Percentiles rank a stretch among this genome's conserved stretches.
Conservation (phyloP, 2,888 invertebrate species). For the Tinea semifulvella region DNA sequence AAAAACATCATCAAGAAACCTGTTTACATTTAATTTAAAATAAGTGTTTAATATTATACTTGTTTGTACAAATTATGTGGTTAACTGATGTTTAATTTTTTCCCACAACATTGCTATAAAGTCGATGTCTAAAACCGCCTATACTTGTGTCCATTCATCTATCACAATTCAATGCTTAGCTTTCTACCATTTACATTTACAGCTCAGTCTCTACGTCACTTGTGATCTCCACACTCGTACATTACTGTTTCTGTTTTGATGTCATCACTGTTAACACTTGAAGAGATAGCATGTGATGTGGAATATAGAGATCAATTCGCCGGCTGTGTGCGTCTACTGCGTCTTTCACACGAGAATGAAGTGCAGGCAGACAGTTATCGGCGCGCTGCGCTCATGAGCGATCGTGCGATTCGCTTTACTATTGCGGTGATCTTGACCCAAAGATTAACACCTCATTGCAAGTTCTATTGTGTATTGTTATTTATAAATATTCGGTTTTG, state of each 20-base stretch:
- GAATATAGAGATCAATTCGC: constrained; percentile 3
- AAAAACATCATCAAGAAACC: too few relatives aligned
- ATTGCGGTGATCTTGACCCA: constrained; percentile 10
- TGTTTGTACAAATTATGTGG: too few relatives aligned
- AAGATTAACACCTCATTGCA: constrained; percentile 6
- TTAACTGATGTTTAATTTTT: too few relatives aligned
- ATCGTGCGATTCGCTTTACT: constrained; percentile 7
- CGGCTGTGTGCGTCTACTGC: neutral
- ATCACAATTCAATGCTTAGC: constrained; percentile 7
- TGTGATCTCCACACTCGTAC: neutral
- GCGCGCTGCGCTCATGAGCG: neutral
- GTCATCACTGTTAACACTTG: neutral
- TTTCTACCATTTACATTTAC: constrained; percentile 8
- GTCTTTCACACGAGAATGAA: constrained; percentile 11
- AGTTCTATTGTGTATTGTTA: constrained; percentile 12
- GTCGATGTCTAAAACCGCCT: neutral
- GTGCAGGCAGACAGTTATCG: constrained; percentile 9
- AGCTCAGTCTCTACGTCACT: neutral
- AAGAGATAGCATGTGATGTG: neutral
- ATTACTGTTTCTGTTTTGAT: constrained; percentile 1
- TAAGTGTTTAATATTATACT: too few relatives aligned
- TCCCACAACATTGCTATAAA: too few relatives aligned
- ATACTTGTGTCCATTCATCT: neutral
- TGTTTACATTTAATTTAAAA: too few relatives aligned
- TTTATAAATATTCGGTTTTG: constrained; percentile 1